Evolutionary conservation across 2,888 invertebrate genomes (phyloP), one percentile per base, ranked within the genome.

Genomic region (Diarsia rubi): DNA sequence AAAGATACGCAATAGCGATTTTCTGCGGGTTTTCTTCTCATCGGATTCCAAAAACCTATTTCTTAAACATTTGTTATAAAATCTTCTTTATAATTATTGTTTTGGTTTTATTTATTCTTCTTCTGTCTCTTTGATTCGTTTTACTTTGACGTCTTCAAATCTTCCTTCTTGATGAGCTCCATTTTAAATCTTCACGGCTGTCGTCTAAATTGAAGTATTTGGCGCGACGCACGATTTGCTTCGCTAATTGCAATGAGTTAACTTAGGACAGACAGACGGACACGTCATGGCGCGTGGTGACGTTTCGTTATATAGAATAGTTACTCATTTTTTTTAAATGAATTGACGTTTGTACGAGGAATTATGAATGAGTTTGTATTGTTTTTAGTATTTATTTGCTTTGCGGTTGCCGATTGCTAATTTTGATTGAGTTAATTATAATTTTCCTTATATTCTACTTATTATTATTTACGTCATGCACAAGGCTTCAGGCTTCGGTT

Each of bases 201-300:
- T 37, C 45, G 47, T 72, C 68, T 82, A 70, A 84, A 82, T 86
- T 78, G 82, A 63, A 74, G 66, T 75, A 85, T 75, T 76, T 73
- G 82, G 84, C 62, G 80, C 77, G 66, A 70, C 73, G 81, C 59
- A 75, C 83, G 81, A 89, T 89, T 88, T 78, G 89, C 69, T 57
- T 59, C 85, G 86, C 85, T 89, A 89, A 89, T 89, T 89, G 89
- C 79, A 67, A 65, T 64, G 68, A 86, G 80, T 88, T 88, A 85
- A 78, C 31, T 37, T 47, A 14, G 27, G 24, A 79, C 78, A 79
- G 78, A 80, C 82, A n/a, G 63, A 73, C 72, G 11, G 74, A 79
- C 81, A 64, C 74, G 75, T 83, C 83, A 84, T 59, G 27, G 21
- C n/a, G 5, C 49, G n/a, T n/a, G 31, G 6, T 79, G 71, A 76